Base-by-base conservation (phyloP, 2,797 vertebrate species). In the Paguma larvata region DNA sequence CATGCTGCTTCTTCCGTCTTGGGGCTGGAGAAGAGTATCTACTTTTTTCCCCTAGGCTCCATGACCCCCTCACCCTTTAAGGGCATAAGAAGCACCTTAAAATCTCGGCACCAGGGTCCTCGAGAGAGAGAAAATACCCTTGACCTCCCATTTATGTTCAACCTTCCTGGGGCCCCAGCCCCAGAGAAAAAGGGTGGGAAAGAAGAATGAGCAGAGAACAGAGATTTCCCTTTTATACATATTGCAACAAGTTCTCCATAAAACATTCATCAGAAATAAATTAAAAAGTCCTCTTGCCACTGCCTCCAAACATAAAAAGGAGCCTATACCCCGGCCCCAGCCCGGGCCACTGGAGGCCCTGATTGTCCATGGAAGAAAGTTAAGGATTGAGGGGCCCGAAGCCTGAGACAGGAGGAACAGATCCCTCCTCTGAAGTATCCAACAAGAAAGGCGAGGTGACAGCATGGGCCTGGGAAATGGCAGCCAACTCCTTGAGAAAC, bases 401-500 rank as follows among this genome's bases (percentile, higher is more conserved):
- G 98, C 94, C 96, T 96, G 97, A 96, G 91, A 91, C 44, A 30
- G 86, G 77, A 97, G 72, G 84, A 51, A 51, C 79, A 85, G 92
- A 94, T 30, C 85, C 46, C 85, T 99, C 99, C 98, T 99, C 99
- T 0, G 99, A 98, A 91, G 98, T 99, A 96, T 99, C 98, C 56
- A 98, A 95, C 68, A 99, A 98, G 98, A 99, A 99, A 68, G 99
- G 99, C 2, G 99, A 98, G 68, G 99, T 99, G 96, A 99, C 99
- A 0, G 99, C 99, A 65, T 99, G 99, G 95, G 99, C 99, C 98
- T 99, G 99, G 78, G 99, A 99, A 18, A 99, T 99, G 95, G 99
- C 99, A 0, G 99, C 99, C 98, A 99, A 98, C 98, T 99, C 99
- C 98, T 99, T 99, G 92, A 99, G 99, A 99, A 99, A 99, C 98